Evolutionary conservation across 2,888 invertebrate genomes (phyloP).

Genomic region (Scaptomyza polygonia): DNA sequence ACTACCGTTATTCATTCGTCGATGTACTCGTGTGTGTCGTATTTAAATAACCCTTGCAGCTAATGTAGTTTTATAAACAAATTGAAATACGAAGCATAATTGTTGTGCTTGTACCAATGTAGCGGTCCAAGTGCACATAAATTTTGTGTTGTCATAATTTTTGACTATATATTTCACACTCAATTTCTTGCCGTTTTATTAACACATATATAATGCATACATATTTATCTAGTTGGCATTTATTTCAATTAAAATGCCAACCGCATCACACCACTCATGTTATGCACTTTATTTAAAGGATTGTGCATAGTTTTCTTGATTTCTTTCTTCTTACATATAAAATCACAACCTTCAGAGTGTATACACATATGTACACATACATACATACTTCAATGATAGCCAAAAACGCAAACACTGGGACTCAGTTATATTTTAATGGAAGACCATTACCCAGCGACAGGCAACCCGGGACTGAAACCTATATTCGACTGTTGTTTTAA

Average conservation of each 20-base stretch:
- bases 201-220: slow-evolving; percentile 7
- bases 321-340: slow-evolving; percentile 18
- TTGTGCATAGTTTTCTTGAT: neutral
- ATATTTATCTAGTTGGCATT: neutral
- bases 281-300: neutral
- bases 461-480: slow-evolving; percentile 84
- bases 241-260: slow-evolving; percentile 1
- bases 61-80: slow-evolving; percentile 4
- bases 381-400: slow-evolving; percentile 48
- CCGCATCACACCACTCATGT: slow-evolving; percentile 2
- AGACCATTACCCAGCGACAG: slow-evolving; percentile 83
- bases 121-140: slow-evolving; percentile 4
- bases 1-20: neutral
- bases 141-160: slow-evolving; percentile 13
- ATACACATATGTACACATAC: slow-evolving; percentile 22
- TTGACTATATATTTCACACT: slow-evolving; percentile 9
- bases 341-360: slow-evolving; percentile 41
- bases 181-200: slow-evolving; percentile 1
- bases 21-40: slow-evolving; percentile 9
- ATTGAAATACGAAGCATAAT: neutral
- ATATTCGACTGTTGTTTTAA: slow-evolving; percentile 66
- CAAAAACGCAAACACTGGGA: slow-evolving; percentile 50
- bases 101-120: neutral
- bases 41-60: slow-evolving; percentile 11
- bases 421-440: slow-evolving; percentile 45